A percentile compares a stretch with the other conserved stretches of the same genome.
Evolutionary conservation across 92 coral and sea anemone genomes (phyloP).

Genomic region (Epizoanthus fatuus): DNA sequence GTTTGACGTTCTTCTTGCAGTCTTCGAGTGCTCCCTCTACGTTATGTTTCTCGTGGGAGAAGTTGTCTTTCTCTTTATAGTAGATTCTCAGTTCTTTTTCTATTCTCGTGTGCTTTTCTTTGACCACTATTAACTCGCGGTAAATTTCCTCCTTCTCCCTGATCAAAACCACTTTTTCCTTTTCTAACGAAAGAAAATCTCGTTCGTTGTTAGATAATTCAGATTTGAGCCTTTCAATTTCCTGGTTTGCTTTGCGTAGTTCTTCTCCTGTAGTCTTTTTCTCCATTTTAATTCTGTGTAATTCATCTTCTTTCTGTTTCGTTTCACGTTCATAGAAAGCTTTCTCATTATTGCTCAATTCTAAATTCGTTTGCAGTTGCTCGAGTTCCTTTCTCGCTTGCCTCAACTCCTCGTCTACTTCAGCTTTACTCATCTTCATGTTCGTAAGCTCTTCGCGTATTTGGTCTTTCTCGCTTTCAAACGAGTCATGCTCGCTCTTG

Average conservation of each 20-base stretch:
- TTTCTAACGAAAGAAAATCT: constrained; percentile 59
- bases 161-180: constrained; percentile 59
- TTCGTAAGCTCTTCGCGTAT: constrained; percentile 66
- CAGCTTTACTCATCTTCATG: constrained; percentile 54
- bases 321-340: constrained; percentile 57
- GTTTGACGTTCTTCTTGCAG: constrained; percentile 46
- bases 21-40: constrained; percentile 71
- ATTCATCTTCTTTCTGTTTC: constrained; percentile 54
- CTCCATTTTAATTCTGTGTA: constrained; percentile 31
- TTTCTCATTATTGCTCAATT: constrained; percentile 22
- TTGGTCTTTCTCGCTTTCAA: constrained; percentile 27
- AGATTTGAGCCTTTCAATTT: constrained; percentile 61
- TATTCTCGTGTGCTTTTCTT: constrained; percentile 63
- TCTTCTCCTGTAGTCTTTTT: constrained; percentile 47
- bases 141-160: constrained; percentile 72
- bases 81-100: constrained; percentile 70
- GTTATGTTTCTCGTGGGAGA: constrained; percentile 62
- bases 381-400: constrained; percentile 57
- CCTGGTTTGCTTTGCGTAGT: constrained; percentile 44
- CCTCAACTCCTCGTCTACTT: constrained; percentile 55
- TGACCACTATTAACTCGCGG: constrained; percentile 66
- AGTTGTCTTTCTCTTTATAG: constrained; percentile 62
- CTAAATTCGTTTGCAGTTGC: constrained; percentile 42
- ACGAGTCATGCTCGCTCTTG: constrained; percentile 52
- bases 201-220: constrained; percentile 59